These are phyloP conservation scores for Microctenopoma steveboyesi DNA, from an alignment of 2,797 vertebrate genomes.

Conservation along the genomic window DNA sequence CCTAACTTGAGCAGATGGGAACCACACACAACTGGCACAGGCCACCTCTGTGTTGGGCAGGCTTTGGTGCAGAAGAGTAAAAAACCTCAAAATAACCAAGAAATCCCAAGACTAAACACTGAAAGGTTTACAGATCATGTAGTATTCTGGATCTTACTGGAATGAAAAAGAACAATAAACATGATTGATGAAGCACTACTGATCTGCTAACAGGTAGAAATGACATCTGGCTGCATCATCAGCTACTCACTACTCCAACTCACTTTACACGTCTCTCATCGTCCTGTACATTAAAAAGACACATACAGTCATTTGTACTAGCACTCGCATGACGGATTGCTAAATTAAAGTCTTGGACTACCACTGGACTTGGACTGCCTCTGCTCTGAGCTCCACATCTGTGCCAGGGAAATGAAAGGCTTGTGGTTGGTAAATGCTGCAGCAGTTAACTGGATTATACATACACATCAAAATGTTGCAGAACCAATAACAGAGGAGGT, in stretches of 20 bases:
- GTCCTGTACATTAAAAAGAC: not conserved
- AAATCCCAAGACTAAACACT: not conserved
- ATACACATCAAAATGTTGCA: constrained; percentile 15
- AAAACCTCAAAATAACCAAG: not conserved
- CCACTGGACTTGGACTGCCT: not conserved
- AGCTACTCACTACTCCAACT: not conserved
- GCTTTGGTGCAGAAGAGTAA: not conserved
- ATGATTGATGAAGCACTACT: no score
- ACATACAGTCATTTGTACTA: constrained; percentile 7
- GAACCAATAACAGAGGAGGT: not conserved
- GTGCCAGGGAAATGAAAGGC: constrained; percentile 11
- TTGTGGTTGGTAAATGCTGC: constrained; percentile 16
- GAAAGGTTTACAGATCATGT: not conserved
- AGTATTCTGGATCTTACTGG: not conserved
- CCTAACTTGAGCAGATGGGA: no score
- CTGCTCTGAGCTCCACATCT: constrained; percentile 6
- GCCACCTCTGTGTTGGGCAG: not conserved
- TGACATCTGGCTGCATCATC: not conserved
- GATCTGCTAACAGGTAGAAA: not conserved
- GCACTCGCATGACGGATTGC: constrained; percentile 1
- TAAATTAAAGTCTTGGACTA: constrained; percentile 11
- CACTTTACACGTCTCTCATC: not conserved
- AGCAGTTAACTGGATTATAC: constrained; percentile 16
- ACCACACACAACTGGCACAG: not conserved
- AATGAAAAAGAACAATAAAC: not conserved